phyloP scores from a whole-genome alignment of 2,113 vertebrate genomes.

The Callithrix jacchus region DNA sequence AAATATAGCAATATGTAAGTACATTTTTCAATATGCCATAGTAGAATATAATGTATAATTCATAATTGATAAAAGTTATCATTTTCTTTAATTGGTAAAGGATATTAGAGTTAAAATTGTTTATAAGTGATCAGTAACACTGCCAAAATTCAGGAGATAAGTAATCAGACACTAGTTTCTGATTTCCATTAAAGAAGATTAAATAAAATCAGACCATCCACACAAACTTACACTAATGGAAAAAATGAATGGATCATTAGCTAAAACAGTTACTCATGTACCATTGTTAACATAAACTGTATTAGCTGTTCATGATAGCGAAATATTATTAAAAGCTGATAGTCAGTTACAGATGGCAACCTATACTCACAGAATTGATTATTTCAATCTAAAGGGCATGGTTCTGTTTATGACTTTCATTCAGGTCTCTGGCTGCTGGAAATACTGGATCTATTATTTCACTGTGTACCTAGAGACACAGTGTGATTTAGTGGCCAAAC shows the following conservation, averaged over 20 bases:
- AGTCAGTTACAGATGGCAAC: neutral
- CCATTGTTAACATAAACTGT: neutral
- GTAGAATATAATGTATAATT: neutral
- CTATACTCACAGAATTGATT: neutral
- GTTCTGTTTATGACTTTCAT: neutral
- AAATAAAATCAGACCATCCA: neutral
- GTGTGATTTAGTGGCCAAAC: neutral
- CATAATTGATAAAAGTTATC: neutral
- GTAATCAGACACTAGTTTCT: neutral
- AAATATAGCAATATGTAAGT: neutral
- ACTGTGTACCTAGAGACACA: neutral
- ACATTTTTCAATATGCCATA: neutral
- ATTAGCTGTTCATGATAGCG: neutral
- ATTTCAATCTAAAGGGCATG: neutral
- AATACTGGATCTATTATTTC: neutral
- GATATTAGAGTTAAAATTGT: neutral
- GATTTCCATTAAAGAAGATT: neutral
- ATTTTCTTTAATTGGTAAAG: neutral
- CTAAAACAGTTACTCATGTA: neutral
- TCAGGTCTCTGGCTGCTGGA: neutral
- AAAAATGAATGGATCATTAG: neutral
- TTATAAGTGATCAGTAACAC: neutral
- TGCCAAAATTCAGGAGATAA: neutral
- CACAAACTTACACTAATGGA: neutral
- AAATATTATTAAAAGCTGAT: constrained; percentile 19